A percentile compares a stretch with the other conserved stretches of the same genome.
Evolutionary conservation across 2,797 vertebrate species (phyloP).

Genomic region (Tragelaphus eurycerus): DNA sequence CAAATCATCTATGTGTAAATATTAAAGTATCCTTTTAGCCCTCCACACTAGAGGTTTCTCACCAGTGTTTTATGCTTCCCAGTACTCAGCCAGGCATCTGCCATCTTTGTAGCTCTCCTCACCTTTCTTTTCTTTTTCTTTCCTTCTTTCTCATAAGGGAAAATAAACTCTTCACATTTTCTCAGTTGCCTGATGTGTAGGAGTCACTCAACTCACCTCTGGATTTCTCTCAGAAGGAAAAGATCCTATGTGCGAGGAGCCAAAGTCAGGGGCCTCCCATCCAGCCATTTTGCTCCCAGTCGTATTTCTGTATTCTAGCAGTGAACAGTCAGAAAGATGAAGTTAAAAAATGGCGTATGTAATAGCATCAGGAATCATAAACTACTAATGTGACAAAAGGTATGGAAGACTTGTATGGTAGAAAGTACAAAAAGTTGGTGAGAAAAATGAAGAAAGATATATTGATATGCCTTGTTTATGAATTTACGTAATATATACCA

Average conservation of each 20-base stretch:
- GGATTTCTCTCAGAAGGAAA: background rate
- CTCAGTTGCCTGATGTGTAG: background rate
- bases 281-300: background rate
- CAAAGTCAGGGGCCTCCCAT: background rate
- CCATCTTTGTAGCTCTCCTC: background rate
- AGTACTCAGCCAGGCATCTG: background rate
- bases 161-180: background rate
- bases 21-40: background rate
- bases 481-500: background rate
- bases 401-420: background rate
- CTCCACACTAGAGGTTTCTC: background rate
- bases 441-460: background rate
- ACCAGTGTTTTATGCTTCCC: background rate
- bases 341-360: background rate
- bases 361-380: background rate
- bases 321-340: background rate
- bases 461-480: background rate
- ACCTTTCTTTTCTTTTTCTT: background rate
- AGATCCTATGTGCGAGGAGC: background rate
- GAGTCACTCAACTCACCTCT: background rate
- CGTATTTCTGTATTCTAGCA: background rate
- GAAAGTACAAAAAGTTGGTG: background rate
- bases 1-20: background rate
- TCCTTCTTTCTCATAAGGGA: background rate
- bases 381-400: background rate